Evolutionary conservation across 2,797 vertebrate species (phyloP), one percentile per base, ranked within the genome.

Genomic region (Triplophysa yarkandensis): DNA sequence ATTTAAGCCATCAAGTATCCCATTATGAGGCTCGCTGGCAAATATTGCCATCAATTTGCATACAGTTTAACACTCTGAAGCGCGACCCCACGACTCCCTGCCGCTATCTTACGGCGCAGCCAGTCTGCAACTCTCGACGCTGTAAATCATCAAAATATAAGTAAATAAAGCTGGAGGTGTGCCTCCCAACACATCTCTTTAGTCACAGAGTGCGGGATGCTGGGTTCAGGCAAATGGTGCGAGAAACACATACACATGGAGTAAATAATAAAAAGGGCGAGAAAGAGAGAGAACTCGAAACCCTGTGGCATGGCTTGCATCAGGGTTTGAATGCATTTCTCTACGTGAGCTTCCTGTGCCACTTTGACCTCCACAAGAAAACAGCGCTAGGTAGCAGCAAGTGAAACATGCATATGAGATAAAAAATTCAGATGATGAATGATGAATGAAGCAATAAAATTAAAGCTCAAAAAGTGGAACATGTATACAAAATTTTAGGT

Each of bases 41-140:
- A 81, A 84, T 74, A 84, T 80, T 77, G 74, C 60, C 50, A 65
- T 77, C 67, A 54, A 82, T 85, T 82, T 83, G 74, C 81, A 85
- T 82, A 77, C 36, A 78, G 77, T 84, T 83, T 78, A 82, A 41
- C 1, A 70, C 71, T 76, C 52, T 76, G 67, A 68, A 71, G 77
- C 39, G 17, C 32, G 23, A 64, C 71, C 62, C 41, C 34, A 39
- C n/a, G 28, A 68, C 58, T 63, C 54, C 39, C 11, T n/a, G 41
- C 32, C 25, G 46, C 77, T 84, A 83, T 85, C 80, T 74, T 71
- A 21, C 65, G 43, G 36, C 6, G 8, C 83, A 83, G 82, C 74
- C 77, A 75, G 79, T 80, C 78, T 19, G 62, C 57, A 78, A 74
- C 72, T 66, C 73, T 65, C 58, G 75, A 48, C 9, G 21, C 62